Evolutionary conservation across 2,888 invertebrate species (phyloP).

Genomic region (Ferrisia virgata): DNA sequence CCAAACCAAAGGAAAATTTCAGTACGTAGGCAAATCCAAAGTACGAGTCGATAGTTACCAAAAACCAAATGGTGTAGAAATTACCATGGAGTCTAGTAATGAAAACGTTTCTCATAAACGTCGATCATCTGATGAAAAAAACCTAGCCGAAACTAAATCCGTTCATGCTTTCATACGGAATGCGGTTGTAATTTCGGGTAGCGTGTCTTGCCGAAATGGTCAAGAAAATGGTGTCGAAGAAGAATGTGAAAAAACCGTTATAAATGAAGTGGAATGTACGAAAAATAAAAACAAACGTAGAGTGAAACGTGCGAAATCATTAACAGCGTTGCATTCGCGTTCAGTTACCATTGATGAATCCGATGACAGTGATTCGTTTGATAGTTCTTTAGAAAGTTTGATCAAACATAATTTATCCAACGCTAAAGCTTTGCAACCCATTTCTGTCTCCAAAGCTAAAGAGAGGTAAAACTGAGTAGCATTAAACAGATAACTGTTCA

Average conservation of each 20-base stretch:
- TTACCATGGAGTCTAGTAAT: slow-evolving; percentile 28
- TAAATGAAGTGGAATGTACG: neutral
- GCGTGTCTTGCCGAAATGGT: neutral
- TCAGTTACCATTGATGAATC: neutral
- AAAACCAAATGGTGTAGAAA: slow-evolving; percentile 38
- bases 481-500: neutral
- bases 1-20: slow-evolving; percentile 54
- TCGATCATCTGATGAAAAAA: neutral
- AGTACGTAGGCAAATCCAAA: slow-evolving; percentile 50
- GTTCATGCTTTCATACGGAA: slow-evolving; percentile 1
- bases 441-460: slow-evolving; percentile 76
- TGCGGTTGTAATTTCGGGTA: slow-evolving; percentile 15
- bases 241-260: neutral
- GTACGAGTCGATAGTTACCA: slow-evolving; percentile 46
- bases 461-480: slow-evolving; percentile 60
- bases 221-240: neutral
- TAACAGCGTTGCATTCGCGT: slow-evolving; percentile 45
- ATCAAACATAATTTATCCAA: slow-evolving; percentile 70
- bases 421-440: slow-evolving; percentile 75
- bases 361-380: neutral
- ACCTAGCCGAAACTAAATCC: neutral
- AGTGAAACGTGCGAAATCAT: slow-evolving; percentile 40
- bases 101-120: slow-evolving; percentile 38
- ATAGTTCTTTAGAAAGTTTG: slow-evolving; percentile 62
- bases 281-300: neutral